A percentile compares a stretch with the other conserved stretches of the same genome.
Evolutionary conservation across 2,113 vertebrate genomes (phyloP).

Genomic region (Chinchilla lanigera): DNA sequence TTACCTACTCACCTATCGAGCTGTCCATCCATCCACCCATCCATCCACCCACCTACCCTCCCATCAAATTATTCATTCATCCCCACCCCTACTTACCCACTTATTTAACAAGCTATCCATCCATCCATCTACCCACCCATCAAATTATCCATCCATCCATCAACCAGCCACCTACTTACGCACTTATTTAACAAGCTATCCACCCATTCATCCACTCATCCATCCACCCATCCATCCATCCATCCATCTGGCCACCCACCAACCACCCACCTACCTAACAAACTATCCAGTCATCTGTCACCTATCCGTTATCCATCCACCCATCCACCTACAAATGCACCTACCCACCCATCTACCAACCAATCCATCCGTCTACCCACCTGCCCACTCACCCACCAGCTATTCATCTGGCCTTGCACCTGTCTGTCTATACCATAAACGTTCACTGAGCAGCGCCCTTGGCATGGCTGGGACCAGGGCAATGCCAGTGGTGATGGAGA

Average conservation of each 20-base stretch:
- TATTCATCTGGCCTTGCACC: no score
- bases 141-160: not conserved
- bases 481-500: rapidly evolving
- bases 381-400: not conserved
- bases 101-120: no score
- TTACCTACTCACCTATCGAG: not conserved
- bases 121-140: not conserved
- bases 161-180: not conserved
- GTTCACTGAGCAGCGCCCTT: not conserved
- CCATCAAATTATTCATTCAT: not conserved
- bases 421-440: not conserved
- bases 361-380: not conserved
- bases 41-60: no score
- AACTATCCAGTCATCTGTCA: not conserved
- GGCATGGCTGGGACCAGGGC: not conserved
- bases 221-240: not conserved
- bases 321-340: no score
- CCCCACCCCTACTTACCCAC: not conserved
- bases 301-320: not conserved
- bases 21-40: not conserved
- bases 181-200: no score
- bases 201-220: not conserved
- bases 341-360: not conserved
- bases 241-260: not conserved
- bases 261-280: not conserved